Evolutionary conservation across 2,888 invertebrate species (phyloP), one percentile per base, ranked within the genome.

Genomic region (Volucella zonaria): DNA sequence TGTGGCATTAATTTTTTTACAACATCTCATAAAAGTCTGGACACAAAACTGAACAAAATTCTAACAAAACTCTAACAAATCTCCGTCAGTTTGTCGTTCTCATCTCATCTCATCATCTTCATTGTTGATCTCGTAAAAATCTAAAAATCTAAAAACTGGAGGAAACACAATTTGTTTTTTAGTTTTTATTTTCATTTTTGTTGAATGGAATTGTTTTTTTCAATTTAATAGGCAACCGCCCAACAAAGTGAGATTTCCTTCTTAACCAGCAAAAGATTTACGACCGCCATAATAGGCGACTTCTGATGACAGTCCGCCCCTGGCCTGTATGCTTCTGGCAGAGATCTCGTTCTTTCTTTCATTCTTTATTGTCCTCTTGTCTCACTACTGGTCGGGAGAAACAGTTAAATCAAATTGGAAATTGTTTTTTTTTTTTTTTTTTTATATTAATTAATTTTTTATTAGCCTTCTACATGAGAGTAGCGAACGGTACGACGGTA

Each of bases 251-350:
- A 31, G 31, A 73, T 77, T 78, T 77, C 82, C 61, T 73, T 78
- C 71, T 71, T 43, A 78, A 82, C 61, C 47, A 78, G 73, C 61
- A 62, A 51, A 67, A 73, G 82, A 82, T 82, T 82, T 73, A 82
- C 45, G 51, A 73, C 73, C 45, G 9, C 67, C 78, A 40, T 73
- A 73, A 82, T 49, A 67, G 78, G 78, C 23, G 18, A 14, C 38
- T 8, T 64, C n/a, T 15, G 61, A 43, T 49, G 58, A 66, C 49
- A 66, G 56, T 73, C 45, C 11, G 14, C 52, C 49, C 49, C 31
- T 38, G 12, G 54, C 31, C 31, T 40, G 15, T 43, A 43, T 11
- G 47, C 4, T 11, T 68, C 10, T 18, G 42, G n/a, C 4, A 47
- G 23, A 47, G 47, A 70, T 58, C 58, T 56, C 56, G 6, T 31